A percentile compares a stretch with the other conserved stretches of the same genome.
These are phyloP conservation scores for Allolobophora icterica DNA, from an alignment of 2,888 invertebrate genomes.

Conservation along the genomic window DNA sequence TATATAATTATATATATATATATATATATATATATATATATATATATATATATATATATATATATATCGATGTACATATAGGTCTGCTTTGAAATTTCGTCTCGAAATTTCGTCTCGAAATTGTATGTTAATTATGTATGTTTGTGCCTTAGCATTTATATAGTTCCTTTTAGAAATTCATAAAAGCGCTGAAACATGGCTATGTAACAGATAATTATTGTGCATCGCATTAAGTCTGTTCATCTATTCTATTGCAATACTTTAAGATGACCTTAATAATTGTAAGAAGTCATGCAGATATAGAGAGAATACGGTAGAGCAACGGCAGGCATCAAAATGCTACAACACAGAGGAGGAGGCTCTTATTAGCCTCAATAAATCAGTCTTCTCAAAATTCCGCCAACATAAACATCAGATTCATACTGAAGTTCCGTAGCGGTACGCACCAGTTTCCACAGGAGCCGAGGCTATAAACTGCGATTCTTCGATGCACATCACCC, in stretches of 20 bases:
- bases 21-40: constrained; percentile 13
- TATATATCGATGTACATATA: too few relatives aligned
- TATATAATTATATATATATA: neutral
- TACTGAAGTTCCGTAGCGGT: neutral
- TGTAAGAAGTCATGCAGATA: too few relatives aligned
- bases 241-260: too few relatives aligned
- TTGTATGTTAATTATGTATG: neutral
- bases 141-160: too few relatives aligned
- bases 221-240: too few relatives aligned
- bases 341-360: neutral
- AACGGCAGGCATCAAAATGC: neutral
- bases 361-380: neutral
- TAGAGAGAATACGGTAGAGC: neutral
- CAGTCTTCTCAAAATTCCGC: neutral
- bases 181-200: too few relatives aligned
- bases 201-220: too few relatives aligned
- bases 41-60: neutral
- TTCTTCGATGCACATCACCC: neutral
- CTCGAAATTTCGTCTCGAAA: too few relatives aligned
- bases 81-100: too few relatives aligned
- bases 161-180: too few relatives aligned
- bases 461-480: neutral
- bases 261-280: too few relatives aligned
- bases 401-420: neutral
- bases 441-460: neutral